Evolutionary conservation across 2,113 vertebrate genomes (phyloP), one percentile per base, ranked within the genome.

Genomic region (Phalacrocorax carbo): DNA sequence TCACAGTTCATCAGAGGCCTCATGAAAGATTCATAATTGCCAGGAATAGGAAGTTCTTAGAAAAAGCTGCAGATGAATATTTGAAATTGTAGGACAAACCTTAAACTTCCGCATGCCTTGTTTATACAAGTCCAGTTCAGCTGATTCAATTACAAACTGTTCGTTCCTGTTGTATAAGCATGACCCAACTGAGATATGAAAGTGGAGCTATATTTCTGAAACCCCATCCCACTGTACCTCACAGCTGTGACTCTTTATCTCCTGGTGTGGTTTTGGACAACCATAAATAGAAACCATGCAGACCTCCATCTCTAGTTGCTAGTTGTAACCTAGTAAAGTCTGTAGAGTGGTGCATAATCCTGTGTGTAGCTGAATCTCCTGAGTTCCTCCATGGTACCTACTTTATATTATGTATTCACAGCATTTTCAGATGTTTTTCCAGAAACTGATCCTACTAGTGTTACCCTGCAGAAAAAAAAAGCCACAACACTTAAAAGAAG

Each of bases 181-280:
- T 58, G 62, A 87, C 81, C 66, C 46, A 80, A 38, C 54, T 42
- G 70, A 88, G 85, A 93, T 82, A 90, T 44, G 90, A 92, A 91
- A 79, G 77, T 78, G 15, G 44, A 79, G 65, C 42, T 92, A 87
- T 85, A 95, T 96, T 93, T 85, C 84, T 90, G 86, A 91, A 94
- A 88, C 54, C 9, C 40, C 60, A 66, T 81, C 9, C 46, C 42
- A 36, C 25, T 15, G 10, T 57, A 82, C 20, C 91, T 93, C 55
- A 48, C 64, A 80, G 66, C 55, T 88, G 91, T 65, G n/a, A 58
- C 58, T 87, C 91, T 95, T 93, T 91, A 85, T 95, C 40, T 91
- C 73, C 42, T 11, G 40, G 15, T 70, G 91, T 80, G 81, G 48
- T 88, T 95, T 93, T 88, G 75, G 48, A 86, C 71, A 94, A 46